Evolutionary conservation across 2,888 invertebrate species (phyloP).

Genomic region (Pandemis cinnamomeana): DNA sequence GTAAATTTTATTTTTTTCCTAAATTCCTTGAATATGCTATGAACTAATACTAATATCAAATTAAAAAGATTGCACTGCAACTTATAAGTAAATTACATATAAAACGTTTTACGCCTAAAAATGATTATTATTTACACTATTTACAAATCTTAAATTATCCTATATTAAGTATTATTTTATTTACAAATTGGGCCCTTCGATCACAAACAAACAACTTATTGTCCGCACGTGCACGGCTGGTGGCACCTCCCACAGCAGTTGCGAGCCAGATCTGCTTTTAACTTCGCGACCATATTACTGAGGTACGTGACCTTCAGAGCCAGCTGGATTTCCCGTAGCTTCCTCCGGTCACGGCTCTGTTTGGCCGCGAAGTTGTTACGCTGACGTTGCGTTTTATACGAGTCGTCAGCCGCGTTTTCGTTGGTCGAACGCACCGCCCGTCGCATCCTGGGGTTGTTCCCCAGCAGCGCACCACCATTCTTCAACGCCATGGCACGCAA

Average conservation of each 20-base stretch:
- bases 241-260: constrained; percentile 55
- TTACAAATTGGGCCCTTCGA: neutral
- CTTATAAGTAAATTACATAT: too few relatives aligned
- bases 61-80: too few relatives aligned
- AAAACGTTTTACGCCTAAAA: too few relatives aligned
- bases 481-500: constrained; percentile 86
- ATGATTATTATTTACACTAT: too few relatives aligned
- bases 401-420: constrained; percentile 85
- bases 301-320: constrained; percentile 94
- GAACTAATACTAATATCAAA: too few relatives aligned
- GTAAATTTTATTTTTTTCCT: too few relatives aligned
- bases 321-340: constrained; percentile 96
- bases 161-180: too few relatives aligned
- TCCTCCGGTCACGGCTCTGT: constrained; percentile 94
- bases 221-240: constrained; percentile 44
- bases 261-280: constrained; percentile 57
- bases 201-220: neutral
- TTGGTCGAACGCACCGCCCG: constrained; percentile 66
- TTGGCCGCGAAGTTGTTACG: constrained; percentile 98
- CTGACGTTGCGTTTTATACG: constrained; percentile 93
- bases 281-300: constrained; percentile 64
- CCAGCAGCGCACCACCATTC: constrained; percentile 81
- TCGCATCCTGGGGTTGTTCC: constrained; percentile 88
- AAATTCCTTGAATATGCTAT: too few relatives aligned
- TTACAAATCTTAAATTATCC: too few relatives aligned